These are phyloP conservation scores for Stegodyphus dumicola DNA, from an alignment of 1,140 invertebrate species.

Conservation along the genomic window DNA sequence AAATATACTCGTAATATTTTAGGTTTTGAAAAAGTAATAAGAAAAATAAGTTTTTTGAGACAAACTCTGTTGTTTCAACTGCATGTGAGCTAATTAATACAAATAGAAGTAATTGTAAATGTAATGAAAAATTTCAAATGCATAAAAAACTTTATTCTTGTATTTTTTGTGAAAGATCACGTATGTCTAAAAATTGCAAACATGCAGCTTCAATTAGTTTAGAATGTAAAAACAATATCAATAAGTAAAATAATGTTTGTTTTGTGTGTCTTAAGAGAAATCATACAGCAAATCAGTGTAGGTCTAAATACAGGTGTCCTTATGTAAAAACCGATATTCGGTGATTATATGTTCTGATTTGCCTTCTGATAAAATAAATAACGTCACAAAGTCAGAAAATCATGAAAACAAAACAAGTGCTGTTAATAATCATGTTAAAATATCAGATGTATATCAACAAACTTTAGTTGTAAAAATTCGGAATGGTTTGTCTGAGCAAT, in stretches of 20 bases:
- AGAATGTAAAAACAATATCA: constrained; percentile 22
- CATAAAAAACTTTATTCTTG: not conserved
- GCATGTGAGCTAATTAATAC: constrained; percentile 17
- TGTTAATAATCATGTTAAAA: constrained; percentile 18
- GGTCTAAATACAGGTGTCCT: not conserved
- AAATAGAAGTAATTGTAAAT: constrained; percentile 1
- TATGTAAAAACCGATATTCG: constrained; percentile 27
- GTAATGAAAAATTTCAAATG: constrained; percentile 2
- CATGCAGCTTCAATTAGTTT: not conserved
- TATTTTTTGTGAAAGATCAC: constrained; percentile 33
- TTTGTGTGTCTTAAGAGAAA: constrained; percentile 18
- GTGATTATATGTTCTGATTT: constrained; percentile 21
- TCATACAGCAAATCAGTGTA: constrained; percentile 15
- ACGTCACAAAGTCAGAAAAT: not conserved
- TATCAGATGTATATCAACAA: constrained; percentile 38
- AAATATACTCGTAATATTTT: not conserved
- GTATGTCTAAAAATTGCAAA: constrained; percentile 19
- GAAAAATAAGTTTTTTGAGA: constrained; percentile 15
- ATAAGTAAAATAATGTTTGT: constrained; percentile 38
- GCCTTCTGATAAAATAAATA: not conserved
- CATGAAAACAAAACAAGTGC: constrained; percentile 12
- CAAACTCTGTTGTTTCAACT: not conserved
- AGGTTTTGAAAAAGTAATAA: not conserved
- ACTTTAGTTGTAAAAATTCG: constrained; percentile 24
- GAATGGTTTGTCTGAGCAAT: constrained; percentile 22